A percentile compares a stretch with the other conserved stretches of the same genome.
phyloP scores from a whole-genome alignment of 2,888 invertebrate species.

The Rotaria socialis region DNA sequence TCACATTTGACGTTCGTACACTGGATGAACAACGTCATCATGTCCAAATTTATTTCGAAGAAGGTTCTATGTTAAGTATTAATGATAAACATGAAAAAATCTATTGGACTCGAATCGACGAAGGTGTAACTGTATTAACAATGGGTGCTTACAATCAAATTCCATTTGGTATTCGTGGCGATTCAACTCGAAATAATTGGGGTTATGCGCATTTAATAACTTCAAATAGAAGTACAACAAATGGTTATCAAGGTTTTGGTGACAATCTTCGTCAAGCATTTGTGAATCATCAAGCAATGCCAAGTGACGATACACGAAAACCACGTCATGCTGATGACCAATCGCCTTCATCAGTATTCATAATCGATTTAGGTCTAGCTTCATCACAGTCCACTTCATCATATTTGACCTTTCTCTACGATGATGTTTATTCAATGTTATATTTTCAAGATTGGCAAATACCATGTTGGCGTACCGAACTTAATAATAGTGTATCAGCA shows the following conservation, averaged over 20 bases:
- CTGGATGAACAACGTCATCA: not conserved
- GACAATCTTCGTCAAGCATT: slow-evolving; percentile 3
- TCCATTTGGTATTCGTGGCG: not conserved
- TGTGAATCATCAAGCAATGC: not conserved
- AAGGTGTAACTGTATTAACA: not conserved
- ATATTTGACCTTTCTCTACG: not conserved
- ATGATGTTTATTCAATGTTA: slow-evolving; percentile 1
- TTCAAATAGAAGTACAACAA: not conserved
- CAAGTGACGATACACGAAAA: not conserved
- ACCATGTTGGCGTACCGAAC: slow-evolving; percentile 2
- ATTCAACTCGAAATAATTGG: slow-evolving; percentile 12
- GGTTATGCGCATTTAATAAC: slow-evolving; percentile 6
- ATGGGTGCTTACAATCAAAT: not conserved
- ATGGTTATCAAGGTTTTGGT: not conserved
- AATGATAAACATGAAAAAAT: slow-evolving; percentile 7
- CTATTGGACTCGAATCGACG: not conserved
- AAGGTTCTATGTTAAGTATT: not conserved
- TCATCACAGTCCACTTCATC: not conserved
- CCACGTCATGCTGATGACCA: not conserved
- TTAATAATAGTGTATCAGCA: not conserved
- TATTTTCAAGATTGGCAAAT: slow-evolving; percentile 1
- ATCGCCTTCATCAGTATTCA: not conserved
- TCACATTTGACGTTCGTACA: not conserved
- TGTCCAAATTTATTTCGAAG: not conserved
- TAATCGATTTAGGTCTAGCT: not conserved